A percentile compares a stretch with the other conserved stretches of the same genome.
phyloP scores from a whole-genome alignment of 64 coral and sea anemone genomes.

The Catalaphyllia jardinei region DNA sequence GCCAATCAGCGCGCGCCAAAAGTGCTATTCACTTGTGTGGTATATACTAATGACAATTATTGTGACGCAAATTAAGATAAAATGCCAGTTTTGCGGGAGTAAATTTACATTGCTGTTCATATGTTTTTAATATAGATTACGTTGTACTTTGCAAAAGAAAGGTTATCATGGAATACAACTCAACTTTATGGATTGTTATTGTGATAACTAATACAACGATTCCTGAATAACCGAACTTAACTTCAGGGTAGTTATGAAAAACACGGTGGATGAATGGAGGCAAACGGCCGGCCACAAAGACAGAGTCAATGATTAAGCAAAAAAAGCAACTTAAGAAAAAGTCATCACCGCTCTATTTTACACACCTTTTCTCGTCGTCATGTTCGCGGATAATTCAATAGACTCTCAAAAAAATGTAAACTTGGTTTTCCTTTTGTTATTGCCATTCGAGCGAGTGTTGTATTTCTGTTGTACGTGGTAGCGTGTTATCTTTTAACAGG shows the following conservation, averaged over 20 bases:
- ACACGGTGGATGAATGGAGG: neutral
- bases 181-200: neutral
- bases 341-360: neutral
- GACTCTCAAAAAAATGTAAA: neutral
- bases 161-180: neutral
- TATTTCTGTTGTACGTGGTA: neutral
- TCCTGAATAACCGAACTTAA: neutral
- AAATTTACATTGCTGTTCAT: too few species aligned
- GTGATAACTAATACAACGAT: neutral
- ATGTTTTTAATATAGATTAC: too few species aligned
- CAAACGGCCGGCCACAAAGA: neutral
- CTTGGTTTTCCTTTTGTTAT: neutral
- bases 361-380: conserved; percentile 29
- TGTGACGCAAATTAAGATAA: too few species aligned
- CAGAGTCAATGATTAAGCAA: neutral
- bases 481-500: conserved; percentile 19
- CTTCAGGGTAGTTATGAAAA: neutral
- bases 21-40: too few species aligned
- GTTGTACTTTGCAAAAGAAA: neutral
- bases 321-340: neutral
- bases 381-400: neutral
- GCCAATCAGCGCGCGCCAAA: too few species aligned
- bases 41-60: too few species aligned
- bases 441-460: neutral
- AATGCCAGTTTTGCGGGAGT: too few species aligned